A percentile compares a stretch with the other conserved stretches of the same genome.
Evolutionary conservation across 2,888 invertebrate genomes (phyloP).

Genomic region (Ferrisia virgata): DNA sequence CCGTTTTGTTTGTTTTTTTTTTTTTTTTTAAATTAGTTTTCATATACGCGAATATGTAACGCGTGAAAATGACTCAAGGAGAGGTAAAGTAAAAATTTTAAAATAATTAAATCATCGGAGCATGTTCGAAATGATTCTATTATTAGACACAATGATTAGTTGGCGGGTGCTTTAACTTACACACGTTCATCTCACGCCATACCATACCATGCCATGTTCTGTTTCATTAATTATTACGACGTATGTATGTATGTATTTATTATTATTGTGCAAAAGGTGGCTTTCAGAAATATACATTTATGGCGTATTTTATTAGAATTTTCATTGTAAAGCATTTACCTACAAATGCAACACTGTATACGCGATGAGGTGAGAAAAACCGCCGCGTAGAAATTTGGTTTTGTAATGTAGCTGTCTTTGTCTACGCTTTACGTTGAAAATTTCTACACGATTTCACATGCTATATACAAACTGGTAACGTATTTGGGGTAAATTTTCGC

Average conservation of each 20-base stretch:
- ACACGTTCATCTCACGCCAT: neutral
- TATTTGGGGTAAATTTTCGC: neutral
- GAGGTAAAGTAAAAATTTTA: neutral
- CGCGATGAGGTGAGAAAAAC: neutral
- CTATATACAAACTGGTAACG: neutral
- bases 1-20: too few species aligned
- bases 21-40: too few species aligned
- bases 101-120: slow-evolving; percentile 20
- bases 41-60: neutral
- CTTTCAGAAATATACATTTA: neutral
- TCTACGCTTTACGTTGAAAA: neutral
- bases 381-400: neutral
- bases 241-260: too few species aligned
- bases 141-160: slow-evolving; percentile 6
- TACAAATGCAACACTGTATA: neutral
- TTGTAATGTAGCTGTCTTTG: neutral
- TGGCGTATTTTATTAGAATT: neutral
- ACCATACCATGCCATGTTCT: neutral
- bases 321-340: neutral
- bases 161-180: neutral
- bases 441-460: neutral
- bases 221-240: slow-evolving; percentile 7
- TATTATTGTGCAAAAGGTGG: neutral
- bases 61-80: too few species aligned
- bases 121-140: slow-evolving; percentile 6